Conservation (phyloP, 2,888 invertebrate genomes). For the Drosophila pseudotakahashii region DNA sequence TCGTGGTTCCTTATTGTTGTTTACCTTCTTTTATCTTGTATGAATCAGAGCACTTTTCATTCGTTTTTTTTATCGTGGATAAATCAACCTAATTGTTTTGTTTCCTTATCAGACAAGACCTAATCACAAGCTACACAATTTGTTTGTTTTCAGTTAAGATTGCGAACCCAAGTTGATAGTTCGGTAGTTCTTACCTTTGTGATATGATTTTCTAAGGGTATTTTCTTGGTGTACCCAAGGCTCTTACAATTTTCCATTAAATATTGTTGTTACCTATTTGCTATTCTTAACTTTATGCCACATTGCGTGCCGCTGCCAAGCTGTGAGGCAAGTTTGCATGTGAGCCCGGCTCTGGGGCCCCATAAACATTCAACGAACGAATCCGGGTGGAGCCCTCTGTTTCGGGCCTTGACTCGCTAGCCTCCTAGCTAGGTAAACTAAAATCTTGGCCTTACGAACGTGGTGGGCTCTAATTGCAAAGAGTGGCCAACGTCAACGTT, state of each 20-base stretch:
- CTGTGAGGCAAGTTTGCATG: constrained; percentile 15
- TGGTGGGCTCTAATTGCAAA: constrained; percentile 39
- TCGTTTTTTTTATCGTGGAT: constrained; percentile 17
- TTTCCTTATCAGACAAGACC: constrained; percentile 4
- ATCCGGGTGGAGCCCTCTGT: constrained; percentile 12
- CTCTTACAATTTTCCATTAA: constrained; percentile 4
- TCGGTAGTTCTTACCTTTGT: background rate
- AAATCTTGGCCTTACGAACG: constrained; percentile 31
- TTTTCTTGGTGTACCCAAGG: background rate
- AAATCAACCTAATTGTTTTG: constrained; percentile 21
- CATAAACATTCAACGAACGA: constrained; percentile 50
- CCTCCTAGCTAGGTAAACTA: background rate
- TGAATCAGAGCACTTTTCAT: constrained; percentile 1
- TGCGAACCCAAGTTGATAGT: background rate
- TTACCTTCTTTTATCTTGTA: constrained; percentile 4
- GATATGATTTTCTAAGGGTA: constrained; percentile 3
- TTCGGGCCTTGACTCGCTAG: background rate
- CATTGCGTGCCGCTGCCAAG: constrained; percentile 56
- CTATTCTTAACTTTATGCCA: constrained; percentile 53
- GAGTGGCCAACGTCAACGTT: constrained; percentile 52
- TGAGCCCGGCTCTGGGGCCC: constrained; percentile 16
- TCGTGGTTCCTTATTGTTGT: background rate
- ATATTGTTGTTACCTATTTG: constrained; percentile 54
- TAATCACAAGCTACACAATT: constrained; percentile 13
- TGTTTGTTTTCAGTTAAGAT: background rate